Base-by-base conservation (phyloP, 2,888 invertebrate species). In the Vannuccia rotundouncinata region DNA sequence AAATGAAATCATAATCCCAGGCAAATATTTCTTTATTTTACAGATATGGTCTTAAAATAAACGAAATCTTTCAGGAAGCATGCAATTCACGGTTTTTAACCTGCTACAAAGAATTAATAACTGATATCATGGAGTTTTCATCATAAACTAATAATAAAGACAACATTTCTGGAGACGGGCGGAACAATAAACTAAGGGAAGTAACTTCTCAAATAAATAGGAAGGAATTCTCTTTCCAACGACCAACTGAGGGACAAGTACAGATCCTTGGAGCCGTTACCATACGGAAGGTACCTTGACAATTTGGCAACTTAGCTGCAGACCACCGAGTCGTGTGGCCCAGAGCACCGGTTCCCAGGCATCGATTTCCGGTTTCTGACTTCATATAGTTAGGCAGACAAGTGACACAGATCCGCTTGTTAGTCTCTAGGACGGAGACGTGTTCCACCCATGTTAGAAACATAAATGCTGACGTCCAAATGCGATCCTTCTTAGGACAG, bases 251-350 rank as follows among this genome's bases (percentile, higher is more conserved):
- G 17, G 66, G 66, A 66, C 66, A 66, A 22, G 66, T 66, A 27
- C 66, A 66, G 5, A 66, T 66, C 66, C 66, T 17, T 22, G 78
- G 78, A 1, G 28, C 27, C 10, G 27, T 28, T 2, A 78, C 30
- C 78, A 78, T 78, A 13, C 29, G 22, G 78, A 78, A 78, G 25
- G 29, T 27, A 17, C 78, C 78, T 5, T 78, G 78, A 78, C 78
- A 78, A 27, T 78, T 31, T 2, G 59, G 66, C 1, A 60, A 27
- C 13, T 60, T 28, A 28, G 60, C 66, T 2, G 31, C 66, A 10
- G 60, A 60, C 78, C 78, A 78, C 10, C 78, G 59, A 1, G 78
- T 74, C 17, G 2, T 28, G 13, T 22, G 25, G 31, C 17, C 29
- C 60, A 27, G 1, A 2, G 60, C 28, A 13, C 78, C 78, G 28